Base-by-base conservation (phyloP, 1,140 invertebrate species). In the Drosophila ironensis region DNA sequence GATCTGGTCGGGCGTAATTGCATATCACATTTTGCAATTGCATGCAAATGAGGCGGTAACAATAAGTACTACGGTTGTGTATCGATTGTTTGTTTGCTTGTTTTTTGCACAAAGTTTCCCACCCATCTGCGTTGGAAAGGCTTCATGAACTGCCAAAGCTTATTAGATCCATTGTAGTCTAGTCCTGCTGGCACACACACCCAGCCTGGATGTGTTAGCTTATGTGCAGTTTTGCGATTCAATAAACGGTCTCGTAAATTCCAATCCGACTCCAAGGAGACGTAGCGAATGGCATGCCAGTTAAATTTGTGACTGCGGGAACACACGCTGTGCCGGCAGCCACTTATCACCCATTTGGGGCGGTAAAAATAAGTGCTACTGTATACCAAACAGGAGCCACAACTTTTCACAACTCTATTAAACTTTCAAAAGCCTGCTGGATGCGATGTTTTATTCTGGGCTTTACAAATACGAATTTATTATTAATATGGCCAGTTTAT, bases 231-330 rank as follows among this genome's bases (percentile, higher is more conserved):
- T 59, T 66, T 37, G 50, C 30, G 52, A 33, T 37, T 51, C 64
- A 64, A 75, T 50, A 64, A 52, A 38, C 51, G 19, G 17, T 37
- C 30, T 33, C 27, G 54, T 77, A 71, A 66, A 76, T 67, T 71
- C 64, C 48, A 48, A 20, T 24, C 52, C 27, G 9, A n/a, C n/a
- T 53, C 52, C 20, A 25, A 14, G 40, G 9, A 51, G 54, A 53
- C 20, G 46, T 35, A 42, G 37, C 54, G n/a, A 5, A 9, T 25
- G 25, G 37, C 46, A 51, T 45, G 25, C 51, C 20, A 33, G 24
- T n/a, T n/a, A 47, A 56, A 54, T 61, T 61, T 61, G 53, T 35
- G 57, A 45, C 53, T 41, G 19, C 51, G 16, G 3, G 7, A 48
- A 24, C 50, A 60, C 37, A 56, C 42, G 56, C 57, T 61, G 57